Percentiles rank a stretch among this genome's conserved stretches.
Evolutionary conservation across 1,140 invertebrate genomes (phyloP).

Genomic region (Drosophila biarmipes): DNA sequence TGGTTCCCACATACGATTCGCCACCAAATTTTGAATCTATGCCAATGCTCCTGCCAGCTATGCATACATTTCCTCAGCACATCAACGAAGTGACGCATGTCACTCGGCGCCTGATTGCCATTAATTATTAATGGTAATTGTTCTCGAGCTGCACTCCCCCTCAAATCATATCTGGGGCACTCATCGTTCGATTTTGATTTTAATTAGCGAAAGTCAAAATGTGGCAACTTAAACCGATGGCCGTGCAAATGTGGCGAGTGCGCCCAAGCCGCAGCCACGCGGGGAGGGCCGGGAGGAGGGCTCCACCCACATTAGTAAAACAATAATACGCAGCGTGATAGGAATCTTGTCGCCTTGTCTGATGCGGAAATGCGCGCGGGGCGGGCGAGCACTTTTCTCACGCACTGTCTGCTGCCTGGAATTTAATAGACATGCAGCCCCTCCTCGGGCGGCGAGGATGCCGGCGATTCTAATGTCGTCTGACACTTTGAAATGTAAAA

Average conservation of each 20-base stretch:
- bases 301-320: conserved; percentile 25
- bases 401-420: conserved; percentile 30
- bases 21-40: neutral
- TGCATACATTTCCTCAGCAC: neutral
- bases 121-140: conserved; percentile 47
- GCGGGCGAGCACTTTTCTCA: conserved; percentile 14
- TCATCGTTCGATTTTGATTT: conserved; percentile 7
- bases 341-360: conserved; percentile 50
- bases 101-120: conserved; percentile 17
- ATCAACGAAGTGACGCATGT: conserved; percentile 23
- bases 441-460: neutral
- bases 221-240: conserved; percentile 14
- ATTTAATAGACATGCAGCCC: conserved; percentile 42
- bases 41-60: neutral
- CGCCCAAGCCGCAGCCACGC: neutral
- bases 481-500: conserved; percentile 57
- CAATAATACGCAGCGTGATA: conserved; percentile 41
- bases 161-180: conserved; percentile 1
- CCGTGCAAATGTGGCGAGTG: neutral
- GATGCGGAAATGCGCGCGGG: neutral
- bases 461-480: conserved; percentile 36
- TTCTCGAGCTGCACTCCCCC: neutral
- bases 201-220: conserved; percentile 19
- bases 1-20: neutral
- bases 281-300: neutral